Conservation (phyloP, 2,888 invertebrate species). For the Athetis lepigone region DNA sequence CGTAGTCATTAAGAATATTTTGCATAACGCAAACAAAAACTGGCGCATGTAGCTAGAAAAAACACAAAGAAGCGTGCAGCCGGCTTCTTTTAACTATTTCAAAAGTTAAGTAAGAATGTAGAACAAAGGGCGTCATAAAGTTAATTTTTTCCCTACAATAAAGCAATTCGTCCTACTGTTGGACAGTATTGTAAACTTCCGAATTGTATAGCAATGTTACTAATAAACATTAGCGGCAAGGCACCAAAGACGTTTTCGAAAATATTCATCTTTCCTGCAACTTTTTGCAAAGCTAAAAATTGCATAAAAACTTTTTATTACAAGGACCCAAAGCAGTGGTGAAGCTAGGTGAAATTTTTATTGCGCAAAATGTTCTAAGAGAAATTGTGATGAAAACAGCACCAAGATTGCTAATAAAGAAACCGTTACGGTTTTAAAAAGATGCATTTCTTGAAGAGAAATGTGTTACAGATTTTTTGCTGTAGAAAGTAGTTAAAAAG, state of each 20-base stretch:
- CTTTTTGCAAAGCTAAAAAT: conserved; percentile 76
- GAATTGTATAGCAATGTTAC: conserved; percentile 81
- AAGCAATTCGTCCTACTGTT: conserved; percentile 88
- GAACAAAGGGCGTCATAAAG: conserved; percentile 81
- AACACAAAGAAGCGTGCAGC: conserved; percentile 68
- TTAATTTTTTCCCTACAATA: conserved; percentile 84
- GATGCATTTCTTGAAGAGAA: conserved; percentile 43
- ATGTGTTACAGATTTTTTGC: conserved; percentile 53
- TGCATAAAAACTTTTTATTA: conserved; percentile 75
- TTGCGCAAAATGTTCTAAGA: conserved; percentile 75
- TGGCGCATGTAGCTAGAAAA: conserved; percentile 67
- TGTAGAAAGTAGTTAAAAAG: conserved; percentile 47
- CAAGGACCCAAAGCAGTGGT: conserved; percentile 38
- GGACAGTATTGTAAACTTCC: conserved; percentile 84
- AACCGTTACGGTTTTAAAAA: conserved; percentile 52
- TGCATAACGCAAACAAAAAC: conserved; percentile 73
- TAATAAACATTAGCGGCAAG: conserved; percentile 82
- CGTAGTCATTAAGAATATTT: conserved; percentile 61
- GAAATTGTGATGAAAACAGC: conserved; percentile 73
- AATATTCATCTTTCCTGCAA: conserved; percentile 62
- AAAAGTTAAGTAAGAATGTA: conserved; percentile 65
- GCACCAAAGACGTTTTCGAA: conserved; percentile 64
- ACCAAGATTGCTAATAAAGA: conserved; percentile 50
- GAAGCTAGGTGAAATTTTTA: conserved; percentile 75
- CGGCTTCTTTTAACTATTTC: conserved; percentile 80